Conservation (phyloP, 2,888 invertebrate genomes). For the Cephus sareptanus region DNA sequence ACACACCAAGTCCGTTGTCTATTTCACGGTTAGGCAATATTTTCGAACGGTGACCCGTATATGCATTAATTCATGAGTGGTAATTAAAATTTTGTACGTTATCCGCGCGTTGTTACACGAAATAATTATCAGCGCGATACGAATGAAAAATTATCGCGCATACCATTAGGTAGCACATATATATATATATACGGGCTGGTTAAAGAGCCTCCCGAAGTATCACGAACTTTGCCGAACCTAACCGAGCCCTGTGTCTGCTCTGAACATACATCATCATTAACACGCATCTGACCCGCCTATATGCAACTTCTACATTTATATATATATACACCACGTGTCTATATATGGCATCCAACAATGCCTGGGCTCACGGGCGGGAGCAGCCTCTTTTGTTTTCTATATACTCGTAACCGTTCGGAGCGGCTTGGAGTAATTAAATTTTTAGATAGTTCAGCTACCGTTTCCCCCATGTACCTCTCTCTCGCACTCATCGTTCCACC, state of each 20-base stretch:
- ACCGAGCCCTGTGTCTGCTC: constrained; percentile 4
- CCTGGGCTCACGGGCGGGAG: constrained; percentile 1
- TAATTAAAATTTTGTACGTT: constrained; percentile 29
- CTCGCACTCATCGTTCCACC: not conserved
- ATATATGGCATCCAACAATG: constrained; percentile 24
- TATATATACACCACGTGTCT: constrained; percentile 8
- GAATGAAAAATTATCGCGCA: constrained; percentile 39
- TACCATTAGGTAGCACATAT: not conserved
- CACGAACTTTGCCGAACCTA: not conserved
- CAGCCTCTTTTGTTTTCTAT: constrained; percentile 22
- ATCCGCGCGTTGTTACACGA: constrained; percentile 9
- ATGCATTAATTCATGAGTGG: constrained; percentile 38
- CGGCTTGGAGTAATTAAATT: constrained; percentile 13
- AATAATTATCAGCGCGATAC: constrained; percentile 39
- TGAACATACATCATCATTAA: constrained; percentile 35
- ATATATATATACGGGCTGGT: not conserved
- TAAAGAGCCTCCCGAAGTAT: not conserved
- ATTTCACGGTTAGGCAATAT: constrained; percentile 7
- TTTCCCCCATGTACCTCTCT: not conserved
- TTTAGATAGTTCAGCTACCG: constrained; percentile 6
- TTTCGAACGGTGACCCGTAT: constrained; percentile 32
- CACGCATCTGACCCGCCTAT: constrained; percentile 34
- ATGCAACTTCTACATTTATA: not conserved
- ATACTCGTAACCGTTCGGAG: not conserved
- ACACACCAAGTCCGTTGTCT: not conserved